Evolutionary conservation across 2,888 invertebrate genomes (phyloP).

Genomic region (Rhamphomyia laevipes): DNA sequence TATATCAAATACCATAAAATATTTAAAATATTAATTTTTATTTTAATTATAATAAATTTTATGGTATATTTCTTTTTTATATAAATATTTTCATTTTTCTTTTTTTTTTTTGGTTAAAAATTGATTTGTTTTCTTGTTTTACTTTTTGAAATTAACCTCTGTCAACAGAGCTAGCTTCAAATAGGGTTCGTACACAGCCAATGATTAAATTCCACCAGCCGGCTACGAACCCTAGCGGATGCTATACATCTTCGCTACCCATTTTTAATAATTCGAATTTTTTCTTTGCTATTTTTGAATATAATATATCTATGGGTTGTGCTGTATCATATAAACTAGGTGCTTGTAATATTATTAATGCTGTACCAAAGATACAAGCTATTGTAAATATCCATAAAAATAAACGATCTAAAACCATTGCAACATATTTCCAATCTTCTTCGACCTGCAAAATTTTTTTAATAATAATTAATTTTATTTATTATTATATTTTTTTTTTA

Average conservation of each 20-base stretch:
- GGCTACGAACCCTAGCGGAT: slow-evolving; percentile 41
- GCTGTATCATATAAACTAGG: slow-evolving; percentile 86
- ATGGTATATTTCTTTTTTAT: neutral
- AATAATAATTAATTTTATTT: neutral
- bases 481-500: too few relatives aligned
- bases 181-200: slow-evolving; percentile 54
- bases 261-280: slow-evolving; percentile 78
- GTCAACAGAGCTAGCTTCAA: slow-evolving; percentile 44
- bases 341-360: slow-evolving; percentile 77
- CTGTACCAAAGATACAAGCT: slow-evolving; percentile 84
- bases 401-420: slow-evolving; percentile 87
- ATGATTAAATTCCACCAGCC: slow-evolving; percentile 56
- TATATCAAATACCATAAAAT: too few relatives aligned
- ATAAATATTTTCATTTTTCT: slow-evolving; percentile 4
- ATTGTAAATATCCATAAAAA: slow-evolving; percentile 93
- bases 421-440: slow-evolving; percentile 97
- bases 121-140: neutral
- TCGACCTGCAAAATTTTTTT: slow-evolving; percentile 54
- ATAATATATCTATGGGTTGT: slow-evolving; percentile 78
- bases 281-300: slow-evolving; percentile 85
- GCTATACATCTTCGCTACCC: slow-evolving; percentile 51
- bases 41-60: neutral
- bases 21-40: too few relatives aligned
- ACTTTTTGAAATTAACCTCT: slow-evolving; percentile 32
- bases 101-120: neutral